phyloP scores from a whole-genome alignment of 2,797 vertebrate species.

The Bucorvus abyssinicus region DNA sequence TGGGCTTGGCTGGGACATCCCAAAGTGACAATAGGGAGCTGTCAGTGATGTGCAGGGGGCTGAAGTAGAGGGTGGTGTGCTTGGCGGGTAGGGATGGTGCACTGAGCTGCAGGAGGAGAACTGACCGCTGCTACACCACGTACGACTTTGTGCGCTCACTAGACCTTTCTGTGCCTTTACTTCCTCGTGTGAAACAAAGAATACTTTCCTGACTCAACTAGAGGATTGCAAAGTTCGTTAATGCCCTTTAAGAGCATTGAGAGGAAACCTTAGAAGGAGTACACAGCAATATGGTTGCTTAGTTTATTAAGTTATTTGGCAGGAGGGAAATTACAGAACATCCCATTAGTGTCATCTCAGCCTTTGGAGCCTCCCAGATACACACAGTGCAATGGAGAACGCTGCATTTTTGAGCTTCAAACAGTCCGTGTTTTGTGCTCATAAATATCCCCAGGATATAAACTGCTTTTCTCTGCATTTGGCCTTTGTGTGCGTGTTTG shows the following conservation, averaged over 20 bases:
- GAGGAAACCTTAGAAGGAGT: neutral
- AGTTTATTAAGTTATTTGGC: neutral
- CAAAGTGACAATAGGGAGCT: neutral
- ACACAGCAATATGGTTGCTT: neutral
- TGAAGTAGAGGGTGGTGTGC: neutral
- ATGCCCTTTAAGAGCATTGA: neutral
- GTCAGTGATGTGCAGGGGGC: neutral
- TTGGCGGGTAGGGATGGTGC: neutral
- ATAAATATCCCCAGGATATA: neutral
- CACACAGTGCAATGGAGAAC: neutral
- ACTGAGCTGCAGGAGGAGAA: neutral
- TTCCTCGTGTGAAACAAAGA: neutral
- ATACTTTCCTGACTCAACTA: neutral
- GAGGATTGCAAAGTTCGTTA: neutral
- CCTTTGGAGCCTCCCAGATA: neutral
- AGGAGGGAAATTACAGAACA: neutral
- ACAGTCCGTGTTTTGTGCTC: neutral
- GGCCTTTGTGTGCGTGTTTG: conserved; percentile 31
- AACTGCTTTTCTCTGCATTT: neutral
- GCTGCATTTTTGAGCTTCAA: neutral
- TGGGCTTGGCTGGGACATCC: neutral
- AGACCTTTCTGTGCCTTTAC: neutral
- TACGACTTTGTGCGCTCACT: neutral
- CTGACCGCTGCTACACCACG: neutral
- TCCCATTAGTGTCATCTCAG: neutral